Evolutionary conservation across 2,113 vertebrate species (phyloP).

Genomic region (Pongo pygmaeus): DNA sequence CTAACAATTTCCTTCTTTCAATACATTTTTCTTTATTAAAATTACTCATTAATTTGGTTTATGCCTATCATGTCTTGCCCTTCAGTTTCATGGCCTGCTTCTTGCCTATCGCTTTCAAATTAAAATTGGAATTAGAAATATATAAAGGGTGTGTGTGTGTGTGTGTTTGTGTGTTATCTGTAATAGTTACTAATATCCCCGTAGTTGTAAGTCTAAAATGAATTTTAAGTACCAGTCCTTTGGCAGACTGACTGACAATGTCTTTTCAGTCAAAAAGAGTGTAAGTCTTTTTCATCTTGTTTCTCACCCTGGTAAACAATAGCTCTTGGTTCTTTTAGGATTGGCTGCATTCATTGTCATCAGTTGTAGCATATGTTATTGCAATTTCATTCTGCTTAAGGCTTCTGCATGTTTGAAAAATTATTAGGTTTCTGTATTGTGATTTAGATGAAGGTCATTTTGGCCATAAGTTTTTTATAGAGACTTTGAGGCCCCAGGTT

Average conservation of each 20-base stretch:
- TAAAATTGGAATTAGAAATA: neutral
- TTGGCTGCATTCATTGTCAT: neutral
- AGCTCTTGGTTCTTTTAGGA: neutral
- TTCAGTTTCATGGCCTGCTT: neutral
- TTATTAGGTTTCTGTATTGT: neutral
- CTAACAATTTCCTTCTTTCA: neutral
- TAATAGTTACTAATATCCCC: neutral
- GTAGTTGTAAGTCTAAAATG: neutral
- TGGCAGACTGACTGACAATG: neutral
- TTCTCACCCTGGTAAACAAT: constrained; percentile 11
- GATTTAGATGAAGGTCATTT: constrained; percentile 57
- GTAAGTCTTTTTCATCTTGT: neutral
- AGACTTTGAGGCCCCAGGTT: constrained; percentile 37
- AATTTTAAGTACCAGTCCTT: neutral
- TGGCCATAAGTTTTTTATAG: constrained; percentile 55
- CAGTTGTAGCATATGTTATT: neutral
- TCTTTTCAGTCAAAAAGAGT: neutral
- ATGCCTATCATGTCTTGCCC: neutral
- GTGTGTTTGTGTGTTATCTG: neutral
- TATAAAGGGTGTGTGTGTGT: too few relatives aligned
- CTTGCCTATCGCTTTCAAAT: neutral
- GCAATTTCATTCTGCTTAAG: constrained; percentile 39
- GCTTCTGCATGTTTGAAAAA: constrained; percentile 26
- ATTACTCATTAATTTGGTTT: neutral
- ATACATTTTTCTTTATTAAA: neutral